These are phyloP conservation scores for Trichogramma evanescens DNA, from an alignment of 2,888 invertebrate species.

Conservation along the genomic window DNA sequence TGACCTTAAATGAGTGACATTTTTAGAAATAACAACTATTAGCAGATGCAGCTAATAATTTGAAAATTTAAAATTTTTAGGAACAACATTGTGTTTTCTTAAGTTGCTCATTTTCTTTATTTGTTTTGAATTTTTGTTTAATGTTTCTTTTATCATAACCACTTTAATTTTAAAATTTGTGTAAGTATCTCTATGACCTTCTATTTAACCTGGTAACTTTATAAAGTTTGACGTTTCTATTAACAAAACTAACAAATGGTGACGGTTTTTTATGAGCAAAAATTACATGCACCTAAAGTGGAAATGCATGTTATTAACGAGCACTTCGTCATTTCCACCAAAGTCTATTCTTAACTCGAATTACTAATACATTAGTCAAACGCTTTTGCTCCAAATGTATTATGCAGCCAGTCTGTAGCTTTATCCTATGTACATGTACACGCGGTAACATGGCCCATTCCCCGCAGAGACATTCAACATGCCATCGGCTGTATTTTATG, in stretches of 20 bases:
- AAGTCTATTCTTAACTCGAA: too few species aligned
- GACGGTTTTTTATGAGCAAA: too few species aligned
- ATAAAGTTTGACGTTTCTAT: conserved; percentile 20
- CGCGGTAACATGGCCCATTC: neutral
- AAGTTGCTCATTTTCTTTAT: neutral
- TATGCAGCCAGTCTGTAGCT: conserved; percentile 1
- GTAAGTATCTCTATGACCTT: neutral
- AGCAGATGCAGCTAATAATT: too few species aligned
- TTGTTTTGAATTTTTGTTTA: neutral
- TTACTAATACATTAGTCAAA: neutral
- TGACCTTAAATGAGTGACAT: too few species aligned
- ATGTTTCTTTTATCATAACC: neutral
- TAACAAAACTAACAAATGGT: neutral
- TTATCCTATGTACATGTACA: neutral
- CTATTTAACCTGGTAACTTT: conserved; percentile 4
- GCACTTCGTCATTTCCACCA: too few species aligned
- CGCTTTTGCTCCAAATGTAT: neutral
- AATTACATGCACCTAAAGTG: too few species aligned
- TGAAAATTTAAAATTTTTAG: too few species aligned
- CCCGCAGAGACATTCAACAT: neutral
- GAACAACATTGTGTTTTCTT: too few species aligned
- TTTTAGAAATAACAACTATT: too few species aligned
- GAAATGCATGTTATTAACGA: too few species aligned
- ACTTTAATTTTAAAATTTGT: too few species aligned
- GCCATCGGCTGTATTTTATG: neutral